Percentiles rank a stretch among this genome's conserved stretches.
Conservation (phyloP, 2,888 invertebrate genomes). For the Drosophila sordidula region DNA sequence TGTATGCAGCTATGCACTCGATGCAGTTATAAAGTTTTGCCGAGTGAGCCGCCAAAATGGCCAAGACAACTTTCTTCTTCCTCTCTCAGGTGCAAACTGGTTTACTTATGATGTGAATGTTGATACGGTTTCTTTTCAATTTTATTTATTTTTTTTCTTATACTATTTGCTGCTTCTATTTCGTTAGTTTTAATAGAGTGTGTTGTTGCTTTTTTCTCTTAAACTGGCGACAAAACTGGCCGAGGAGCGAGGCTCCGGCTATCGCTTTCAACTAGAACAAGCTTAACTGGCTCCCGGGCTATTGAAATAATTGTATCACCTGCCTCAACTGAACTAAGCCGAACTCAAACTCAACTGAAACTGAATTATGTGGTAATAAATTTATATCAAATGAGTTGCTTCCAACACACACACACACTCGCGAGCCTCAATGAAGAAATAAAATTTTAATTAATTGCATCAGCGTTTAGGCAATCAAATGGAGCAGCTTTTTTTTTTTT, state of each 20-base stretch:
- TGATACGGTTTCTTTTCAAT: conserved; percentile 78
- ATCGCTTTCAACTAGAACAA: conserved; percentile 80
- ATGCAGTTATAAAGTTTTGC: conserved; percentile 66
- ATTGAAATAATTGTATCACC: conserved; percentile 77
- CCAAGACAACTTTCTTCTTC: conserved; percentile 81
- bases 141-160: conserved; percentile 44
- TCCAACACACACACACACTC: conserved; percentile 28
- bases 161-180: conserved; percentile 62
- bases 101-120: conserved; percentile 81
- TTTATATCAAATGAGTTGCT: conserved; percentile 72
- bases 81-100: conserved; percentile 81
- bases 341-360: conserved; percentile 22
- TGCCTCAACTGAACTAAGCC: conserved; percentile 29
- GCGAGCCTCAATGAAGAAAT: conserved; percentile 71
- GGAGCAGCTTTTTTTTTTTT: conserved; percentile 55
- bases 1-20: conserved; percentile 46
- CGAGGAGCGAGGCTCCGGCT: conserved; percentile 43
- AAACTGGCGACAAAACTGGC: conserved; percentile 65
- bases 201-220: conserved; percentile 30
- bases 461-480: conserved; percentile 77
- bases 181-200: conserved; percentile 58
- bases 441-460: conserved; percentile 79
- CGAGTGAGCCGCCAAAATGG: conserved; percentile 68
- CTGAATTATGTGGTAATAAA: conserved; percentile 77
- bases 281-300: conserved; percentile 70